Conservation (phyloP, 2,888 invertebrate genomes). For the Meandrusa payeni region DNA sequence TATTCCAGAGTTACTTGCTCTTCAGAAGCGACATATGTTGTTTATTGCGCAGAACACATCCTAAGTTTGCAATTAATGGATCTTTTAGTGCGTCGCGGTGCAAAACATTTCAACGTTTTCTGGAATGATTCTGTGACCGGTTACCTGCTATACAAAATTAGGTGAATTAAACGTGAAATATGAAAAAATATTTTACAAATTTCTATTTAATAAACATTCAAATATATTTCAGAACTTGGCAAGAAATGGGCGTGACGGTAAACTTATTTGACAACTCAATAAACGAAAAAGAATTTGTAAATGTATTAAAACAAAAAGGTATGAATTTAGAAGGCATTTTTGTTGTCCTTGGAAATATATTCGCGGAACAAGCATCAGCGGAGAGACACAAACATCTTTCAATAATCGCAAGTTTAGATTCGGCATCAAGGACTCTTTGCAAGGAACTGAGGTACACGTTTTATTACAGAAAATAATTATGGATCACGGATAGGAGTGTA, state of each 20-base stretch:
- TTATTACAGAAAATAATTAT: too few relatives aligned
- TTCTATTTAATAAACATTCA: too few relatives aligned
- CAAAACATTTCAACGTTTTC: constrained; percentile 5
- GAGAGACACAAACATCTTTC: background rate
- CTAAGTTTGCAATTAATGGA: constrained; percentile 8
- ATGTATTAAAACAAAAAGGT: constrained; percentile 4
- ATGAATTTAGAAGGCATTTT: constrained; percentile 3
- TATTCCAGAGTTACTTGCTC: constrained; percentile 3
- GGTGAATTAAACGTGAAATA: background rate
- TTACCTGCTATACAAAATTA: background rate
- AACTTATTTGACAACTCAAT: background rate
- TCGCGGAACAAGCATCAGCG: too few relatives aligned
- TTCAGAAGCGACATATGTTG: background rate
- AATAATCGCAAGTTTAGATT: constrained; percentile 8
- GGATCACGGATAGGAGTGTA: too few relatives aligned
- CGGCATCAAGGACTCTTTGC: background rate
- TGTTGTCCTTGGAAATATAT: background rate
- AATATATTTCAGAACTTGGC: background rate
- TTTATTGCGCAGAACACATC: background rate
- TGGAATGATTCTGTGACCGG: background rate
- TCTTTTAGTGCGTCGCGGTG: constrained; percentile 6
- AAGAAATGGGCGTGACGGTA: background rate
- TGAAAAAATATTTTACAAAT: too few relatives aligned
- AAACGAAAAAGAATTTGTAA: background rate
- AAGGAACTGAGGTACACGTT: constrained; percentile 14